Evolutionary conservation across 1,140 invertebrate species (phyloP).

Genomic region (Nephila pilipes): DNA sequence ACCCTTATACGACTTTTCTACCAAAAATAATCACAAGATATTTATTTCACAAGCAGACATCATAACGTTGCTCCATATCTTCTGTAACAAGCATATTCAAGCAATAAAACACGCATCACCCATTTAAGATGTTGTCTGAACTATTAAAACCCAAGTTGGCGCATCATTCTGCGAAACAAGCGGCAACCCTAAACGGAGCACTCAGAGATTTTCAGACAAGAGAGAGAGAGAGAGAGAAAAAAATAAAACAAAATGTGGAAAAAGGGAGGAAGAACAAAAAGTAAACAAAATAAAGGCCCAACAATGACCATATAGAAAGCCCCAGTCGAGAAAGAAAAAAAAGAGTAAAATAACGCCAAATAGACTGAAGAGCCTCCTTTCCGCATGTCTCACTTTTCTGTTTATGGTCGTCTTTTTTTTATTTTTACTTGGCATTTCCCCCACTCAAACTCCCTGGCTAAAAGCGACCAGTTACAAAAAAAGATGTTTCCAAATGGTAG

Average conservation of each 20-base stretch:
- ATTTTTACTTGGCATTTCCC: conserved; percentile 31
- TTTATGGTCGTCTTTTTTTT: conserved; percentile 43
- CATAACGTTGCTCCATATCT: neutral
- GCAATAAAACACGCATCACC: neutral
- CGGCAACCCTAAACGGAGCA: conserved; percentile 63
- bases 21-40: neutral
- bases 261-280: neutral
- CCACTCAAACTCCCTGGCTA: conserved; percentile 60
- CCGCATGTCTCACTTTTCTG: neutral
- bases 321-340: conserved; percentile 30
- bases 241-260: conserved; percentile 10
- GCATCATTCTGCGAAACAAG: neutral
- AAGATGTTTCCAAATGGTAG: conserved; percentile 77
- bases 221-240: neutral
- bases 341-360: conserved; percentile 54
- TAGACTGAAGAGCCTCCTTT: conserved; percentile 51
- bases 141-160: conserved; percentile 65
- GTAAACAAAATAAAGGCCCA: conserved; percentile 42
- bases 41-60: neutral
- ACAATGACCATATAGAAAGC: conserved; percentile 72
- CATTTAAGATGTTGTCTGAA: conserved; percentile 2
- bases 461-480: conserved; percentile 76
- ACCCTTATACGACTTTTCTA: neutral
- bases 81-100: neutral
- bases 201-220: conserved; percentile 57